Conservation (phyloP, 64 coral and sea anemone species). For the Catalaphyllia jardinei region DNA sequence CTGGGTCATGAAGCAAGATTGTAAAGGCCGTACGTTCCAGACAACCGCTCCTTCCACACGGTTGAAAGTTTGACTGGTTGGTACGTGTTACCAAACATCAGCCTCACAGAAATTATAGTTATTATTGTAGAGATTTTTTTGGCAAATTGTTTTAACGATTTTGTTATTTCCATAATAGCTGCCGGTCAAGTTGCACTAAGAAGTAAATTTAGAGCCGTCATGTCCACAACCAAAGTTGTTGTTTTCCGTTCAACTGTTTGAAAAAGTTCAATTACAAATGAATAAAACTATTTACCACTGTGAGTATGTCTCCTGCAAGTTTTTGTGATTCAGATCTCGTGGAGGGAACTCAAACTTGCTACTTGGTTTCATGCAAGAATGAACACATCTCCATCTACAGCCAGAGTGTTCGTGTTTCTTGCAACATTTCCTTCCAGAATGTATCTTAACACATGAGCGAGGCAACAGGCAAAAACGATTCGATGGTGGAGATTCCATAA, state of each 20-base stretch:
- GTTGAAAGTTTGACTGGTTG: too few species aligned
- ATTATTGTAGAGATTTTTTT: too few species aligned
- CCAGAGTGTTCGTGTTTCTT: neutral
- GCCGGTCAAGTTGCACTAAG: neutral
- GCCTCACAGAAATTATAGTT: too few species aligned
- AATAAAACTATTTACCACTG: slow-evolving; percentile 31
- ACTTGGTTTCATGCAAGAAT: neutral
- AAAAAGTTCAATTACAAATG: slow-evolving; percentile 4
- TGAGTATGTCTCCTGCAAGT: neutral
- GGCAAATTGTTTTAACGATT: too few species aligned
- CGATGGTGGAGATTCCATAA: neutral
- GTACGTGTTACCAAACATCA: too few species aligned
- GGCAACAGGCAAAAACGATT: neutral
- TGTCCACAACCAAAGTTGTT: too few species aligned
- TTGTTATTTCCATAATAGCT: too few species aligned
- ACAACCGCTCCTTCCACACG: too few species aligned
- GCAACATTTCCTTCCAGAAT: neutral
- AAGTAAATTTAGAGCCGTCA: too few species aligned
- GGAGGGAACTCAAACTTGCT: neutral
- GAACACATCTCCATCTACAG: neutral
- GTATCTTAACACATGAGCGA: neutral
- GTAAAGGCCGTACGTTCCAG: too few species aligned
- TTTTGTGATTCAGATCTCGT: slow-evolving; percentile 11
- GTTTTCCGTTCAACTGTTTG: too few species aligned
- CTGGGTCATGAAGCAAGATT: too few species aligned